These are phyloP conservation scores for Carcinoscorpius rotundicauda DNA, from an alignment of 1,140 invertebrate genomes.

Conservation along the genomic window DNA sequence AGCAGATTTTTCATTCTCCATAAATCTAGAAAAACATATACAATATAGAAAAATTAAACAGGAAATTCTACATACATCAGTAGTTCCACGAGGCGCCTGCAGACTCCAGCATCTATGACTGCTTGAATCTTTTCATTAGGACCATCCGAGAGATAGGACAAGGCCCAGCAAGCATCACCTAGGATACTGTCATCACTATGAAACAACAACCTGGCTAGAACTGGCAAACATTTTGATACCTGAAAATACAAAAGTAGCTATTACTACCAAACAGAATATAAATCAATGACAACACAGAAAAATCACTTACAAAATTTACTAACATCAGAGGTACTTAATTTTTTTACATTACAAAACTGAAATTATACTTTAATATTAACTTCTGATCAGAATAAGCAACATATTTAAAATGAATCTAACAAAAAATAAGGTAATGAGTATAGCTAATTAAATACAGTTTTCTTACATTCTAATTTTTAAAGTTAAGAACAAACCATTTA, in stretches of 20 bases:
- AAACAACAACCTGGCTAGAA: constrained; percentile 74
- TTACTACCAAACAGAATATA: constrained; percentile 24
- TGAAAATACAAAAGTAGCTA: constrained; percentile 21
- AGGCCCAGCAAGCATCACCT: constrained; percentile 90
- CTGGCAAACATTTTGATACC: constrained; percentile 60
- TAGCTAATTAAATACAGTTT: no score
- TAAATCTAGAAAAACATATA: not conserved
- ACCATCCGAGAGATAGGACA: constrained; percentile 88
- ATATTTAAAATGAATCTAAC: no score
- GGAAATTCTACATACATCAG: constrained; percentile 52
- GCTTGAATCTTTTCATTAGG: constrained; percentile 97
- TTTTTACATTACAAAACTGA: no score
- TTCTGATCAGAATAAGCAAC: no score
- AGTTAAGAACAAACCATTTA: no score
- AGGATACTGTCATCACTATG: constrained; percentile 83
- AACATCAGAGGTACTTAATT: no score
- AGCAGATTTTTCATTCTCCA: not conserved
- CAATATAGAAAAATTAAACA: constrained; percentile 1
- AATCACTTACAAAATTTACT: no score
- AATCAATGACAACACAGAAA: no score
- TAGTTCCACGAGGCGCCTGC: constrained; percentile 81
- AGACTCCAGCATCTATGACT: constrained; percentile 93
- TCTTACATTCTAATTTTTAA: no score
- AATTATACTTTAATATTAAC: no score
- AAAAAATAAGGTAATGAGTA: no score